phyloP scores from a whole-genome alignment of 2,888 invertebrate species.

The Coenonympha arcania region DNA sequence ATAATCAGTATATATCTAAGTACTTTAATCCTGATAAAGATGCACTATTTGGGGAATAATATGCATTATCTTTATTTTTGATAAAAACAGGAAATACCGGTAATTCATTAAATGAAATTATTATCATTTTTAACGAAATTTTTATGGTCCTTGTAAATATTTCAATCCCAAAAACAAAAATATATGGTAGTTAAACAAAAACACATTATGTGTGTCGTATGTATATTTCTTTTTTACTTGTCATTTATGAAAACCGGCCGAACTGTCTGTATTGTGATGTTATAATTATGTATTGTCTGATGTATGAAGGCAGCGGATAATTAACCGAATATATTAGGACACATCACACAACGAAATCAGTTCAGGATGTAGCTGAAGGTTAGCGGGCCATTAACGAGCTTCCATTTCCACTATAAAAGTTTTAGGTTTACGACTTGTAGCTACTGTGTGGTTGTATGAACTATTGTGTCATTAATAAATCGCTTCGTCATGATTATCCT shows the following conservation, averaged over 20 bases:
- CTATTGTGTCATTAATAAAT: not conserved
- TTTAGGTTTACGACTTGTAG: conserved; percentile 7
- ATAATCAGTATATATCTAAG: not conserved
- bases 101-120: not conserved
- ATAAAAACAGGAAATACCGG: not conserved
- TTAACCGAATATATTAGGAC: conserved; percentile 4
- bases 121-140: not conserved
- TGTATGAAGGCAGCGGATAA: not conserved
- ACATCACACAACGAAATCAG: not conserved
- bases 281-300: too few species aligned
- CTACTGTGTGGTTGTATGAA: not conserved
- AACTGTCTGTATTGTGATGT: not conserved
- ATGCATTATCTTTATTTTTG: too few species aligned
- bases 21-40: not conserved
- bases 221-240: too few species aligned
- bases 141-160: not conserved
- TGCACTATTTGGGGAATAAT: not conserved
- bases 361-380: conserved; percentile 16
- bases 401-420: conserved; percentile 9
- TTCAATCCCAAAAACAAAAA: too few species aligned
- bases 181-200: too few species aligned
- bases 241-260: too few species aligned
- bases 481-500: not conserved
- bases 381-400: conserved; percentile 8
- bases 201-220: not conserved